Conservation (phyloP, 53 echinoderm and acorn worm genomes). For the Luidia sarsii region DNA sequence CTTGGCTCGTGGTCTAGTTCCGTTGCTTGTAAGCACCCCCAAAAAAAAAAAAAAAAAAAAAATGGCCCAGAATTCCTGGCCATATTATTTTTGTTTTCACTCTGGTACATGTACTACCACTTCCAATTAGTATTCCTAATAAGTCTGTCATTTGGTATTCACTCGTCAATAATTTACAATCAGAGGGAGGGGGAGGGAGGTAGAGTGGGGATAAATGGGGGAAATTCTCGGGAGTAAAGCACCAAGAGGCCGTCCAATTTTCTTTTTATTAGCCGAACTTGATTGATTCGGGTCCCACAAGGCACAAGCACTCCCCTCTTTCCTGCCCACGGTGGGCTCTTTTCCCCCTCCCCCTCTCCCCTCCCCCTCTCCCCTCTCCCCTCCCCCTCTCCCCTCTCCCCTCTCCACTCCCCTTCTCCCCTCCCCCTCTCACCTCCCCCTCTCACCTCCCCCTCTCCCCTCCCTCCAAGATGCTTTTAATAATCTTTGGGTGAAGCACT, state of each 20-base stretch:
- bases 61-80: too few relatives aligned
- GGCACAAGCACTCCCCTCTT: neutral
- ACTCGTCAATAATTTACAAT: slow-evolving; percentile 34
- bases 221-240: slow-evolving; percentile 1
- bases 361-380: neutral
- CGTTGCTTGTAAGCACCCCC: too few relatives aligned
- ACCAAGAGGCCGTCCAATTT: slow-evolving; percentile 16
- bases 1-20: too few relatives aligned
- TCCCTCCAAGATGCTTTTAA: too few relatives aligned
- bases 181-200: neutral
- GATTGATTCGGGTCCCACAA: slow-evolving; percentile 24
- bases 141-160: slow-evolving; percentile 32
- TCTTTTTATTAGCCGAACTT: slow-evolving; percentile 12
- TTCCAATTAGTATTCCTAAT: slow-evolving; percentile 35
- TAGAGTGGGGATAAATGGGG: too few relatives aligned
- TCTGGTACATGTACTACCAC: too few relatives aligned
- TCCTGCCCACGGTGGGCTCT: neutral
- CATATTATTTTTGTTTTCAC: too few relatives aligned
- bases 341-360: too few relatives aligned
- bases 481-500: neutral
- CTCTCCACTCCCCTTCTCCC: too few relatives aligned
- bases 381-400: neutral
- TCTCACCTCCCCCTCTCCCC: too few relatives aligned
- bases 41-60: too few relatives aligned
- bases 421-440: too few relatives aligned